Evolutionary conservation across 2,797 vertebrate genomes (phyloP).

Genomic region (Melanotaenia trifasciata): DNA sequence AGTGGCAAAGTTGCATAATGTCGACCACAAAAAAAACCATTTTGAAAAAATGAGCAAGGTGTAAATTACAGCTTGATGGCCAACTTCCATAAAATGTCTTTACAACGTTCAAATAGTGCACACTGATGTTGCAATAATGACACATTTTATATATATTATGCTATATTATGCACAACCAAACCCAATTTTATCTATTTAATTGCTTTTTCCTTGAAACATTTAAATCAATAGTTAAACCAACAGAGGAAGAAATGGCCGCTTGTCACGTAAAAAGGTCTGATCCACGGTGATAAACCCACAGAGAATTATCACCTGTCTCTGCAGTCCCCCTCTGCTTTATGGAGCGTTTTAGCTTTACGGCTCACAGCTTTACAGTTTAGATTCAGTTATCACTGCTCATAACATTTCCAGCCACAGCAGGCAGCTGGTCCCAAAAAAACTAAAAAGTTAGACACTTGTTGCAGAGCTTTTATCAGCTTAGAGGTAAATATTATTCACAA

Average conservation of each 20-base stretch:
- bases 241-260: background rate
- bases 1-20: constrained; percentile 36
- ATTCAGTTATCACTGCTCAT: background rate
- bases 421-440: background rate
- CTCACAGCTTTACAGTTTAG: background rate
- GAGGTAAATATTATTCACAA: background rate
- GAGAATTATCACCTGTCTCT: background rate
- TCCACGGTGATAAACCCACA: background rate
- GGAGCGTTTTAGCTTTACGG: background rate
- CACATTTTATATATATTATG: background rate
- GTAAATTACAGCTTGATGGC: background rate
- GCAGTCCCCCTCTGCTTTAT: background rate
- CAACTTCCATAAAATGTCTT: background rate
- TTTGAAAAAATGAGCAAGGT: background rate
- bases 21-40: background rate
- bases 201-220: background rate
- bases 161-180: background rate
- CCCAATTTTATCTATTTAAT: background rate
- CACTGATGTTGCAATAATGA: background rate
- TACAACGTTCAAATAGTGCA: background rate
- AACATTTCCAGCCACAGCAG: background rate
- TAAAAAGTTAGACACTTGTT: background rate
- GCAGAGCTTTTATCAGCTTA: background rate
- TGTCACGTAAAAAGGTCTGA: background rate
- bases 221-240: background rate